A percentile compares a stretch with the other conserved stretches of the same genome.
Conservation (phyloP, 2,888 invertebrate species). For the Oscheius sp. region DNA sequence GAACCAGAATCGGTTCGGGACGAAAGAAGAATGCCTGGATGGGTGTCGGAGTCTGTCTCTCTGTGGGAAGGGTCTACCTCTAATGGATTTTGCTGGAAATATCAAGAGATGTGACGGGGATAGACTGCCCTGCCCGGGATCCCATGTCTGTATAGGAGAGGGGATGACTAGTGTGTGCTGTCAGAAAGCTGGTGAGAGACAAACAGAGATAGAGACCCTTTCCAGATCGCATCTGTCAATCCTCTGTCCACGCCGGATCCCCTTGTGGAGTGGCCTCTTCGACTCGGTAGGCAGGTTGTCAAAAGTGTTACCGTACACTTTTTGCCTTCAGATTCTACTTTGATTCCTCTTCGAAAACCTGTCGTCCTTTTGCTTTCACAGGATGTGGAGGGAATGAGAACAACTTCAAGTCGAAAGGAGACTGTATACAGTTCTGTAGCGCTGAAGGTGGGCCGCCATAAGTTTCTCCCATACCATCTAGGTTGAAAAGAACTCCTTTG, state of each 20-base stretch:
- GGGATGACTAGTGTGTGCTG: constrained; percentile 63
- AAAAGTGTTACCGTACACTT: constrained; percentile 17
- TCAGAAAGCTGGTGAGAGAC: constrained; percentile 53
- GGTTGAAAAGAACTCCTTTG: no score
- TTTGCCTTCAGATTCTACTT: constrained; percentile 52
- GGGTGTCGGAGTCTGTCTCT: constrained; percentile 61
- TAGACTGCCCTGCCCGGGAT: constrained; percentile 59
- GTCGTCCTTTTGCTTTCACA: constrained; percentile 54
- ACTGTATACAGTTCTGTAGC: constrained; percentile 61
- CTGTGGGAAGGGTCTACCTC: constrained; percentile 63
- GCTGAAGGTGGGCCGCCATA: constrained; percentile 47
- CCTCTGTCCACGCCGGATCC: constrained; percentile 55
- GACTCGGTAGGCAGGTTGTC: constrained; percentile 46
- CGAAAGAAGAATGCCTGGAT: constrained; percentile 57
- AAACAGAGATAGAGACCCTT: neutral
- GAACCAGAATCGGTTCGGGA: constrained; percentile 62
- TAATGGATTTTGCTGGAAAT: constrained; percentile 67
- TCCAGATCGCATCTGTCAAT: constrained; percentile 59
- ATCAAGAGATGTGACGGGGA: constrained; percentile 64
- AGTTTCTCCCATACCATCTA: neutral
- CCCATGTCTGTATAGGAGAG: constrained; percentile 56
- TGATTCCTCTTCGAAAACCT: constrained; percentile 51
- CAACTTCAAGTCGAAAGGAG: constrained; percentile 63
- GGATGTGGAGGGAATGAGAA: constrained; percentile 54
- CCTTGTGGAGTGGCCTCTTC: constrained; percentile 56